Evolutionary conservation across 2,113 vertebrate genomes (phyloP), one percentile per base, ranked within the genome.

Genomic region (Ctenodactylus gundi): DNA sequence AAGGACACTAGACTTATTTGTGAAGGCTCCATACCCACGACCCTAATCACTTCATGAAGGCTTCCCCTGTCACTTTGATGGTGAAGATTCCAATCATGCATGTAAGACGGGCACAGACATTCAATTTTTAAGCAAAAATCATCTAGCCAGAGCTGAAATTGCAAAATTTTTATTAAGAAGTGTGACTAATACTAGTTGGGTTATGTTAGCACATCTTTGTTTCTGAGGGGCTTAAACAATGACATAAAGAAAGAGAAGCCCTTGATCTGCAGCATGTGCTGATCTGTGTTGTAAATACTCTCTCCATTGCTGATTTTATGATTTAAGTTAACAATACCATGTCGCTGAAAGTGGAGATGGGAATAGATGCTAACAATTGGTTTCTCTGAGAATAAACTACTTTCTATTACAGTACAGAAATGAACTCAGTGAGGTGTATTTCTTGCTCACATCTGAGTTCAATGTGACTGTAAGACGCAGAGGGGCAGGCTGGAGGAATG

Each of bases 261-360:
- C 7, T 96, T 82, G 25, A 68, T 77, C 90, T 85, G 84, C 68
- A 90, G 14, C 57, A 85, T 57, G n/a, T 75, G n/a, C 17, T 88
- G 11, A 14, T 92, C 92, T 51, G 15, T 81, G 39, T 29, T 36
- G 2, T 53, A 72, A 82, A 62, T 39, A 51, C 7, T 88, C 29
- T 25, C 29, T 73, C 27, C 29, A 41, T 82, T 15, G 27, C 4
- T 85, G 82, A 77, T 84, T 55, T 86, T 46, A 46, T 91, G 58
- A 83, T 68, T 78, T 95, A 67, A 68, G 21, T 70, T 64, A 72
- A 65, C 14, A 68, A 25, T 15, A 17, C 29, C 15, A 53, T 34
- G 27, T 72, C 62, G 62, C 23, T 85, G 49, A 65, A 20, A 46
- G 53, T 23, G 6, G 65, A 57, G 6, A 34, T 31, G 21, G 53